Conservation (phyloP, 2,113 vertebrate genomes). For the Dissostichus mawsoni region DNA sequence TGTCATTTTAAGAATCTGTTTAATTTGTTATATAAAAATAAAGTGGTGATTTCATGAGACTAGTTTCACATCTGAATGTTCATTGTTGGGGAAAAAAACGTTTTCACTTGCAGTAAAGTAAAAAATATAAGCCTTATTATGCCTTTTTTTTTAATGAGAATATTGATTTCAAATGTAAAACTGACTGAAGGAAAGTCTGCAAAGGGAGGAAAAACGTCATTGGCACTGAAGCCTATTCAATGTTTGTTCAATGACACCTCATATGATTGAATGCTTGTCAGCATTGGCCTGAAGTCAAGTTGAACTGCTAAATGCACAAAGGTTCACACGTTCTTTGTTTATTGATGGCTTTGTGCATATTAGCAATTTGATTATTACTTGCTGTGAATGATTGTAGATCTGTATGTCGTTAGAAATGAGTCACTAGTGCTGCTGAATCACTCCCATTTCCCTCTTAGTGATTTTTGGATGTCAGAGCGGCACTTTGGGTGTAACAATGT, state of each 20-base stretch:
- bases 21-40: too few species aligned
- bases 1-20: too few species aligned
- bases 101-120: too few species aligned
- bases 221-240: neutral
- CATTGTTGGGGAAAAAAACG: neutral
- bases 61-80: neutral
- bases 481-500: conserved; percentile 20
- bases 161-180: neutral
- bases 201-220: neutral
- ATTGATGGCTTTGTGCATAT: too few species aligned
- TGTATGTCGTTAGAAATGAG: neutral
- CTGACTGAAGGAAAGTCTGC: neutral
- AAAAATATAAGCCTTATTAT: too few species aligned
- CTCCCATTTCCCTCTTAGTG: conserved; percentile 11
- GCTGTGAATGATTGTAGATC: neutral
- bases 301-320: neutral
- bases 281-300: neutral
- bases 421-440: neutral
- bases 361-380: too few species aligned
- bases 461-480: conserved; percentile 32
- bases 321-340: too few species aligned
- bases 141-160: too few species aligned
- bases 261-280: neutral
- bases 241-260: neutral
- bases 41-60: too few species aligned